Conservation (phyloP, 2,797 vertebrate species). For the Rachycentron canadum region DNA sequence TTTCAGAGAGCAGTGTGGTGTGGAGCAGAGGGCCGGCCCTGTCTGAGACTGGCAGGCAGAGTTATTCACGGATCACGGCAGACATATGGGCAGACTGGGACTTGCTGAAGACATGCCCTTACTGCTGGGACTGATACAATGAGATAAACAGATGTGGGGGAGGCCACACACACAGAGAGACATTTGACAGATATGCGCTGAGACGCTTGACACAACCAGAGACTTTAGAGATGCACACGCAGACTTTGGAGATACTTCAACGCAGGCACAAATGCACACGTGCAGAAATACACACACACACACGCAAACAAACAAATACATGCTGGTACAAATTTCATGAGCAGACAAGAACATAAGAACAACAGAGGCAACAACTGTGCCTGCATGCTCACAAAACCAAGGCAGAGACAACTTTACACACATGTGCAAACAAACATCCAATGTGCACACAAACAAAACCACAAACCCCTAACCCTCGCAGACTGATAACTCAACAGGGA, state of each 20-base stretch:
- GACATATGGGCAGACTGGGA: conserved; percentile 83
- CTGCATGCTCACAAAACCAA: not conserved
- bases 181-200: conserved; percentile 55
- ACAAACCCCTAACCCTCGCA: conserved; percentile 30
- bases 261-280: not conserved
- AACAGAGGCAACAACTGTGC: not conserved
- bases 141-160: conserved; percentile 81
- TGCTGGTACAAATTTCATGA: not conserved
- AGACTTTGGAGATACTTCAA: conserved; percentile 2
- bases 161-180: conserved; percentile 52
- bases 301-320: not conserved
- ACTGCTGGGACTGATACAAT: conserved; percentile 79
- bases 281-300: not conserved
- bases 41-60: conserved; percentile 78
- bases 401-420: conserved; percentile 4
- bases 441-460: conserved; percentile 38
- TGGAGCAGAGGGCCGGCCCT: conserved; percentile 60
- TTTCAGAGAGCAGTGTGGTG: conserved; percentile 53
- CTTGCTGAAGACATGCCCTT: conserved; percentile 73
- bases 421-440: conserved; percentile 20
- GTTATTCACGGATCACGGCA: conserved; percentile 85
- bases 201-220: conserved; percentile 26
- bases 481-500: conserved; percentile 64
- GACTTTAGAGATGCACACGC: conserved; percentile 21
- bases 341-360: conserved; percentile 8